Conservation (phyloP, 2,797 vertebrate genomes). For the Eulemur albifrons region DNA sequence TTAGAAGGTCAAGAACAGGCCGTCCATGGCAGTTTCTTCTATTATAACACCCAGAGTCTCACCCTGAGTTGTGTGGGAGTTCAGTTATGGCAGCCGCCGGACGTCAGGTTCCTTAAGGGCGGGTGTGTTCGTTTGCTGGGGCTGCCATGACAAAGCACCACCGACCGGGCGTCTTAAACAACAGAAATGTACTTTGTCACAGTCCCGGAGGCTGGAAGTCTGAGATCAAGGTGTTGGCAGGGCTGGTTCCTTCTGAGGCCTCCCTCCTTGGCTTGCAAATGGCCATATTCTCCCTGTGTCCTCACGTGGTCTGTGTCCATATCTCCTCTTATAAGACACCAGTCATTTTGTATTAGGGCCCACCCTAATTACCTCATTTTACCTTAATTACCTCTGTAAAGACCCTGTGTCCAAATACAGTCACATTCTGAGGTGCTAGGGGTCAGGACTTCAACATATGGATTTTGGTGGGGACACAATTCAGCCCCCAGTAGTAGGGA, state of each 20-base stretch:
- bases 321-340: neutral
- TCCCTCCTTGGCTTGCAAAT: too few relatives aligned
- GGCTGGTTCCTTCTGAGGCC: neutral
- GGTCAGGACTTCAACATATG: neutral
- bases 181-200: fast-evolving
- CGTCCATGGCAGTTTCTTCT: neutral
- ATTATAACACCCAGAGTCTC: neutral
- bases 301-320: fast-evolving
- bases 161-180: fast-evolving
- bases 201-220: neutral
- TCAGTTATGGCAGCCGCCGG: neutral
- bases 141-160: fast-evolving
- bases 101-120: neutral
- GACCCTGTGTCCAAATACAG: neutral
- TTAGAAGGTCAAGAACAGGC: too few relatives aligned
- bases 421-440: neutral
- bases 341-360: neutral
- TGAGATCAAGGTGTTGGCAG: fast-evolving
- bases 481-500: neutral
- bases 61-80: neutral
- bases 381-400: neutral
- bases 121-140: neutral
- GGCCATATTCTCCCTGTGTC: neutral
- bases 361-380: neutral
- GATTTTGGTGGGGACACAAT: too few relatives aligned